Base-by-base conservation (phyloP, 2,797 vertebrate genomes). In the Lepilemur ruficaudatus region DNA sequence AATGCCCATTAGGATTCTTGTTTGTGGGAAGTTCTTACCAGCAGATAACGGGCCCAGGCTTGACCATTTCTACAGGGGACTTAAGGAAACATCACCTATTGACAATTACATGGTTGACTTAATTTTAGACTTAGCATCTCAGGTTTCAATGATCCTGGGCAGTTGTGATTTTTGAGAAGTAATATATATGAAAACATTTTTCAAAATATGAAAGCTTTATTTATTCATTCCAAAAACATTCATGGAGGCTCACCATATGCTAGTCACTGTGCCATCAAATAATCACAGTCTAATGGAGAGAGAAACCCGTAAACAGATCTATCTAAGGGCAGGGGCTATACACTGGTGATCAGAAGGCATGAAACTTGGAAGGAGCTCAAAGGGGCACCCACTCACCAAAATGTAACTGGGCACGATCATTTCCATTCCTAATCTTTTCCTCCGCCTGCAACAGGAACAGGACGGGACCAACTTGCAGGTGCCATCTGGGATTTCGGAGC, bases 391-490 rank as follows among this genome's bases (percentile, higher is more conserved):
- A 46, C 41, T 82, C 55, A 5, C 61, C 9, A 35, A 43, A 35
- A n/a, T 38, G 28, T 7, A 59, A 32, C 25, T 83, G 78, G 52
- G 41, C 25, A 30, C 65, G 63, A 57, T 59, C 52, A 65, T 91
- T 93, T 81, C 52, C 73, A 48, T 61, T 85, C 57, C n/a, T 92
- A 78, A 79, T 52, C 88, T 89, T 69, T 95, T 95, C 38, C 43
- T 98, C 75, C 90, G 50, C 89, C 95, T 95, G 41, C 76, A 98
- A 97, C 98, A 99, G 98, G 99, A 99, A 11, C 98, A 97, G 4
- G 98, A 98, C 0, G 96, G 98, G 41, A 96, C 43, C 30, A 97
- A 89, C 28, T 96, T 61, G 2, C 87, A 99, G 38, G 98, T 97
- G 83, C 98, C 98, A 1, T 67, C 86, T 0, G 94, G 94, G 82